Percentiles rank a stretch among this genome's conserved stretches.
phyloP scores from a whole-genome alignment of 1,140 invertebrate species.

The Brevipalpus yothersi region DNA sequence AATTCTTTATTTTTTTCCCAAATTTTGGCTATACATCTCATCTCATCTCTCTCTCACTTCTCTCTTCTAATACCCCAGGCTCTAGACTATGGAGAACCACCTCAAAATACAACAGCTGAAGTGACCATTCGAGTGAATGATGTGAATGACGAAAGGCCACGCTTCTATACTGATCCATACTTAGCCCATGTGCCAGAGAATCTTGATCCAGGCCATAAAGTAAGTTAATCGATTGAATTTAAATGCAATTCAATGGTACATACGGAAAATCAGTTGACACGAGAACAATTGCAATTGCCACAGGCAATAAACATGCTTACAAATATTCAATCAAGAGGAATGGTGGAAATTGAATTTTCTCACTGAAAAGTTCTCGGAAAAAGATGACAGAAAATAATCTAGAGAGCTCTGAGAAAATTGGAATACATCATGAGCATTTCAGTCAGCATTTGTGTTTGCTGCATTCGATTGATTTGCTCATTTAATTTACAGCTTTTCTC shows the following conservation, averaged over 20 bases:
- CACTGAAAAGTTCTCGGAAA: too few relatives aligned
- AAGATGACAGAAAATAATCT: too few relatives aligned
- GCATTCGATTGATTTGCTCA: constrained; percentile 1
- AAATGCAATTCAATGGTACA: background rate
- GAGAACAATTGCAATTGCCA: background rate
- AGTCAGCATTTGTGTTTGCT: background rate
- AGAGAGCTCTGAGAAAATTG: too few relatives aligned
- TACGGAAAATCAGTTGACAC: background rate
- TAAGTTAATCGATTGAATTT: constrained; percentile 1
- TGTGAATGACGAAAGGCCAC: constrained; percentile 28
- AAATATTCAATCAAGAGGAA: too few relatives aligned
- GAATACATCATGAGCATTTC: too few relatives aligned
- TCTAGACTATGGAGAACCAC: constrained; percentile 34
- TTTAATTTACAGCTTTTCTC: too few relatives aligned
- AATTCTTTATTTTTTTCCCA: constrained; percentile 10
- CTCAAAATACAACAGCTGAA: constrained; percentile 37
- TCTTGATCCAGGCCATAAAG: constrained; percentile 17
- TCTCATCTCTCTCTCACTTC: background rate
- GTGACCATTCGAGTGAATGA: constrained; percentile 53
- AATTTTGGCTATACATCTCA: background rate
- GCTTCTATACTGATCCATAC: constrained; percentile 22
- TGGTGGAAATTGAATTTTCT: too few relatives aligned
- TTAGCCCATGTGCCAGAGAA: constrained; percentile 21
- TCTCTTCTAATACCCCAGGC: constrained; percentile 18
- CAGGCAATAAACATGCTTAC: background rate